These are phyloP conservation scores for Sus scrofa DNA, from an alignment of 2,113 vertebrate genomes.

Conservation along the genomic window T2T-Sscrofa CM000824.6:230486001-230486500, in stretches of 20 bases:
- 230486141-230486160: background rate
- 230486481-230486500: rapidly evolving
- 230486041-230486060: rapidly evolving
- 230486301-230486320: too few species aligned
- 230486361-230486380: too few species aligned
- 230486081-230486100: background rate
- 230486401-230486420: too few species aligned
- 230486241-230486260: too few species aligned
- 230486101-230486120: background rate
- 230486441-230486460: background rate
- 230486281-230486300: too few species aligned
- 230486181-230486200: background rate
- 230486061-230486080: rapidly evolving
- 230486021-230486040: rapidly evolving
- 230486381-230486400: too few species aligned
- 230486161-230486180: background rate
- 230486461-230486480: rapidly evolving
- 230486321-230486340: too few species aligned
- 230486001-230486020: rapidly evolving
- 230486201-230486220: too few species aligned
- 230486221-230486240: too few species aligned
- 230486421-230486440: background rate
- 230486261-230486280: too few species aligned
- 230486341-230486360: too few species aligned
- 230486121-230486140: background rate